Conservation (phyloP, 2,113 vertebrate genomes). For the Notothenia rossii region DNA sequence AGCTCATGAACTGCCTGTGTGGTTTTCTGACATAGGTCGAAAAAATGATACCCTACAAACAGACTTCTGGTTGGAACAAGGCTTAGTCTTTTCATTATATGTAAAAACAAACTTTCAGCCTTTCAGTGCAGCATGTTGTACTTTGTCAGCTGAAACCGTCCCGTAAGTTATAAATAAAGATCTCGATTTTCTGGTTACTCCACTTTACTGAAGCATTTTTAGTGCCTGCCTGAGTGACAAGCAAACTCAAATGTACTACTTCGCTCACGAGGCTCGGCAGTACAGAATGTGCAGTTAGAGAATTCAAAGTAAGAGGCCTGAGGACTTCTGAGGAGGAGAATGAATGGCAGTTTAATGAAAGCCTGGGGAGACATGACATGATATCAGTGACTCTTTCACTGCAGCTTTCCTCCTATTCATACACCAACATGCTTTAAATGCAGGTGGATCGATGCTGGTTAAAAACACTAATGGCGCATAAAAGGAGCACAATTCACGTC, state of each 20-base stretch:
- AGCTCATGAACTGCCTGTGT: background rate
- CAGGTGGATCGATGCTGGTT: constrained; percentile 70
- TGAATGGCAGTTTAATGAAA: constrained; percentile 54
- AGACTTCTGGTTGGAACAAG: background rate
- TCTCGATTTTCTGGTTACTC: background rate
- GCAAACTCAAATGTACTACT: constrained; percentile 35
- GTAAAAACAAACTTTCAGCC: background rate
- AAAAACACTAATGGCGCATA: constrained; percentile 69
- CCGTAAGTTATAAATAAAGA: constrained; percentile 17
- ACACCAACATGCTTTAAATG: constrained; percentile 51
- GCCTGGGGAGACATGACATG: constrained; percentile 63
- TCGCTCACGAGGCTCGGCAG: constrained; percentile 17
- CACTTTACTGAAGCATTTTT: constrained; percentile 25
- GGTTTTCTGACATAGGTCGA: background rate
- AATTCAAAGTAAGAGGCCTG: constrained; percentile 52
- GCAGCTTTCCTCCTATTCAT: constrained; percentile 66
- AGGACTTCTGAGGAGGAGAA: constrained; percentile 32
- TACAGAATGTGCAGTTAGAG: constrained; percentile 51
- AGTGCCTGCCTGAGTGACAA: constrained; percentile 28
- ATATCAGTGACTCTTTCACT: constrained; percentile 61
- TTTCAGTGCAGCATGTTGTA: background rate
- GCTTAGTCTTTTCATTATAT: background rate
- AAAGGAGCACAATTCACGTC: constrained; percentile 54
- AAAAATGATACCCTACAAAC: background rate
- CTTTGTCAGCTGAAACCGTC: constrained; percentile 19